These are phyloP conservation scores for Sebastes oblongus DNA, from an alignment of 2,797 vertebrate species.

Conservation along the genomic window DNA sequence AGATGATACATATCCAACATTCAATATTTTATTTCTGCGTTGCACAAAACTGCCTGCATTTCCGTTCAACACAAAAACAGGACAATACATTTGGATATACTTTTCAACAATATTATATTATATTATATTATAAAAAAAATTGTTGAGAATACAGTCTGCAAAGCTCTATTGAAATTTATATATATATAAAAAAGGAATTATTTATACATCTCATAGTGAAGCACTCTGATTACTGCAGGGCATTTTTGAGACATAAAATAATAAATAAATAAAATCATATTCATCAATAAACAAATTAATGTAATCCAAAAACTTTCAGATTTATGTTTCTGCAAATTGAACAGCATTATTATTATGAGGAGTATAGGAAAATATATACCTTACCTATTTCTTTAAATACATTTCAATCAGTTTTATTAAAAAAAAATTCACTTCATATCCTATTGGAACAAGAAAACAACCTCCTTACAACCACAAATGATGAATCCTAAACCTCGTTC, in stretches of 20 bases:
- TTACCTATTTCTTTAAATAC: neutral
- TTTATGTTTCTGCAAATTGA: neutral
- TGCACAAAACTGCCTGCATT: slow-evolving; percentile 33
- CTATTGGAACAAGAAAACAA: rapidly evolving
- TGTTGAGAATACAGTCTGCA: neutral
- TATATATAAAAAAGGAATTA: neutral
- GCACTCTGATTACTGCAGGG: neutral
- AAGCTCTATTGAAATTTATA: neutral
- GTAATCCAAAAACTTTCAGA: neutral
- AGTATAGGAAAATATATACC: neutral
- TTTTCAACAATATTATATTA: neutral
- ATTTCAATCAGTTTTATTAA: neutral
- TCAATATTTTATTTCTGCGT: slow-evolving; percentile 50
- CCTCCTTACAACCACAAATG: neutral
- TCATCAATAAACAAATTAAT: neutral
- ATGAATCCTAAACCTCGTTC: neutral
- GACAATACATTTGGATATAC: neutral
- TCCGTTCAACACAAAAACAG: slow-evolving; percentile 17
- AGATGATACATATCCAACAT: slow-evolving; percentile 34
- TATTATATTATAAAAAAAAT: neutral
- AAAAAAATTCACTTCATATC: neutral
- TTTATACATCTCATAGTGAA: neutral
- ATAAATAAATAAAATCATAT: neutral
- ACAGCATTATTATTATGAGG: neutral
- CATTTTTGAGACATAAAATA: neutral